These are phyloP conservation scores for Zaprionus ornatus DNA, from an alignment of 1,140 invertebrate species.

Conservation along the genomic window DNA sequence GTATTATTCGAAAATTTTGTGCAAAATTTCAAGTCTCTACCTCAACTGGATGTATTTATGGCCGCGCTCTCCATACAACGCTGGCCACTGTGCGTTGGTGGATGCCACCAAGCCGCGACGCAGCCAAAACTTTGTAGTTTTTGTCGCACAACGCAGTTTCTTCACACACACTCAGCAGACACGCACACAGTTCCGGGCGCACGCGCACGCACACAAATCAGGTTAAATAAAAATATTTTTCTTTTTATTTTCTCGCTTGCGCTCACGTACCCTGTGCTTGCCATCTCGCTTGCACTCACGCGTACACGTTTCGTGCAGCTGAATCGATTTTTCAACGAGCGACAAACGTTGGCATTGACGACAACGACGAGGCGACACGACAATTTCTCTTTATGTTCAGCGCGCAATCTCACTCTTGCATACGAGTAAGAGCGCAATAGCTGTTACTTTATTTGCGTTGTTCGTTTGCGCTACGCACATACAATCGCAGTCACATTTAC, in stretches of 20 bases:
- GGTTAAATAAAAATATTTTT: conserved; percentile 57
- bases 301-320: conserved; percentile 64
- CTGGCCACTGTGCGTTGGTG: conserved; percentile 14
- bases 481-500: conserved; percentile 23
- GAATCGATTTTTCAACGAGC: conserved; percentile 73
- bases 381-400: conserved; percentile 65
- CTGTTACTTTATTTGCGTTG: conserved; percentile 57
- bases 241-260: conserved; percentile 44
- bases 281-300: conserved; percentile 39
- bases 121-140: conserved; percentile 68
- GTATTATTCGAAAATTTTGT: no score
- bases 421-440: neutral
- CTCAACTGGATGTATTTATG: no score
- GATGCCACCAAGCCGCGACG: conserved; percentile 68
- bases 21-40: no score
- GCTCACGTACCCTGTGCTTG: conserved; percentile 9
- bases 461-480: conserved; percentile 49
- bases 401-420: conserved; percentile 44
- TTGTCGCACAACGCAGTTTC: conserved; percentile 58
- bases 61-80: no score
- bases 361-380: conserved; percentile 56
- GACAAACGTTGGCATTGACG: conserved; percentile 33
- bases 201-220: conserved; percentile 72
- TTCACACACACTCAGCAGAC: conserved; percentile 25
- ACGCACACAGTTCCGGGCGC: conserved; percentile 30